These are phyloP conservation scores for Danionella dracula DNA, from an alignment of 2,797 vertebrate genomes.

Conservation along the genomic window DNA sequence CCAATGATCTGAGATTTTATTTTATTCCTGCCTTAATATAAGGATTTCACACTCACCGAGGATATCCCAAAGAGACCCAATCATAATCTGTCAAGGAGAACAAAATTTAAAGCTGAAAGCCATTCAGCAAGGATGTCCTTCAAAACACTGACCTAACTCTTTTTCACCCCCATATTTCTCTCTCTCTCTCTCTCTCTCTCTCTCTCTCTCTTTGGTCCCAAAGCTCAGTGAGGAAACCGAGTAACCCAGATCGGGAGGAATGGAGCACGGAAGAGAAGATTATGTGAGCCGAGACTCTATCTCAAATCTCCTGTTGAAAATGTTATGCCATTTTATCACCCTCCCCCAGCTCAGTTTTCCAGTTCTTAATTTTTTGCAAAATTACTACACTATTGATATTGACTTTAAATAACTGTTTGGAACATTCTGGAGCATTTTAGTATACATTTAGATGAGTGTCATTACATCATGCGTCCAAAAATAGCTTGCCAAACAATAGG, in stretches of 20 bases:
- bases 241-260: conserved; percentile 71
- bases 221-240: conserved; percentile 70
- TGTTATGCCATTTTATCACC: conserved; percentile 18
- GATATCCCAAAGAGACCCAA: not conserved
- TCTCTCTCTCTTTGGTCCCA: conserved; percentile 58
- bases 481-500: not conserved
- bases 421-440: no score
- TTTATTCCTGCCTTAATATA: not conserved
- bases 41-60: not conserved
- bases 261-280: conserved; percentile 17
- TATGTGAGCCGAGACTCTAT: conserved; percentile 18
- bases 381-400: conserved; percentile 58
- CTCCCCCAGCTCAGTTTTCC: not conserved
- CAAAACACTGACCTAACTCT: conserved; percentile 67
- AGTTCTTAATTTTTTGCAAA: conserved; percentile 56
- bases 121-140: conserved; percentile 75
- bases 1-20: not conserved
- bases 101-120: conserved; percentile 60
- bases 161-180: not conserved
- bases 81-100: conserved; percentile 13
- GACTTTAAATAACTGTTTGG: no score
- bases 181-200: conserved; percentile 30
- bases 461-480: not conserved
- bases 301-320: conserved; percentile 37
- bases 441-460: not conserved